phyloP scores from a whole-genome alignment of 1,140 invertebrate species.

The Mizuhopecten yessoensis region DNA sequence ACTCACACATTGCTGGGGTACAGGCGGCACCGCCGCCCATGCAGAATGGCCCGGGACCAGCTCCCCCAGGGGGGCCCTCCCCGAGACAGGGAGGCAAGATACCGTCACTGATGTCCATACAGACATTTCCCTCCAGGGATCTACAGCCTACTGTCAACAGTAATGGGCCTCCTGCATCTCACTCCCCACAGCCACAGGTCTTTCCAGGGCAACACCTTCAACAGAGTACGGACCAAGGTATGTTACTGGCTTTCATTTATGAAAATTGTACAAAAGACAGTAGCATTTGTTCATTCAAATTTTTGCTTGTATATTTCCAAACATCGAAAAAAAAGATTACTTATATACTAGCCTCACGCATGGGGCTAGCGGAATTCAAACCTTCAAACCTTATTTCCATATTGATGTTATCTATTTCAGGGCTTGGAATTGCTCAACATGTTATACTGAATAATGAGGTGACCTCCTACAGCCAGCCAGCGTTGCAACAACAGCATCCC shows the following conservation, averaged over 20 bases:
- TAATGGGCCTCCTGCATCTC: neutral
- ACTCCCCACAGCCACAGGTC: conserved; percentile 20
- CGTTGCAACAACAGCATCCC: conserved; percentile 8
- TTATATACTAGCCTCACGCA: no score
- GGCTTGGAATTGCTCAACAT: conserved; percentile 32
- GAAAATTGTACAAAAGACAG: no score
- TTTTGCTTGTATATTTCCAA: no score
- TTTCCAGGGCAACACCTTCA: neutral
- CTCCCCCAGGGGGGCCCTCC: conserved; percentile 41
- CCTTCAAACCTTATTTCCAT: neutral
- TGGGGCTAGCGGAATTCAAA: no score
- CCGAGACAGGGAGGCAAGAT: conserved; percentile 49
- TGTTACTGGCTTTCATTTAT: neutral
- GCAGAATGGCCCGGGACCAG: conserved; percentile 46
- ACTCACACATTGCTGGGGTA: neutral
- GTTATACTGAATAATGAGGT: conserved; percentile 13
- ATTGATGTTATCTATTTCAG: neutral
- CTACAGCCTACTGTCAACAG: conserved; percentile 46
- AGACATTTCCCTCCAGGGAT: neutral
- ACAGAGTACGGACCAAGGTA: neutral
- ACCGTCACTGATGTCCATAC: conserved; percentile 51
- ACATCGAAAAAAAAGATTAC: no score
- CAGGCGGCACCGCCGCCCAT: conserved; percentile 12
- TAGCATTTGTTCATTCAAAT: no score
- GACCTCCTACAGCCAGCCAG: neutral